Evolutionary conservation across 2,797 vertebrate species (phyloP).

Genomic region (Botia kubotai): DNA sequence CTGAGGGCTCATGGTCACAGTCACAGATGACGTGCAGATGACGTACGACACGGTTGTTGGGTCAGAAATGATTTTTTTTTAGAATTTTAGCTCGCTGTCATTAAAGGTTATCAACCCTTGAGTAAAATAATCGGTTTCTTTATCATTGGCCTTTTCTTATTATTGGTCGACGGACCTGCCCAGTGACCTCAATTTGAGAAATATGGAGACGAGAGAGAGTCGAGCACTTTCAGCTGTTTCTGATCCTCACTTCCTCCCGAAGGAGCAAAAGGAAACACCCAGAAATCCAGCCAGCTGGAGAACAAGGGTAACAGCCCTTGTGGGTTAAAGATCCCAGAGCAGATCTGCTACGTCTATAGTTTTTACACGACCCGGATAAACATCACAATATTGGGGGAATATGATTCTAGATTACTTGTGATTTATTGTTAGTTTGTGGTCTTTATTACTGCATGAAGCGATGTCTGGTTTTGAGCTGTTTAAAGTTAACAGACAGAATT

Average conservation of each 20-base stretch:
- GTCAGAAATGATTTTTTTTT: background rate
- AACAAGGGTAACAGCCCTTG: background rate
- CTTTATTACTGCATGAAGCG: background rate
- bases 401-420: background rate
- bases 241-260: conserved; percentile 39
- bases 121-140: background rate
- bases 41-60: background rate
- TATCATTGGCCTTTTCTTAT: background rate
- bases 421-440: background rate
- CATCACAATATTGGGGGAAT: background rate
- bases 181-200: conserved; percentile 37
- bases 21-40: background rate
- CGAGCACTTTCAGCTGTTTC: conserved; percentile 39
- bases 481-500: conserved; percentile 2
- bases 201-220: conserved; percentile 18
- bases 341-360: conserved; percentile 3
- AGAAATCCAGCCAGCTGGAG: conserved; percentile 47
- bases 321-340: conserved; percentile 4
- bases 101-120: background rate
- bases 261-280: conserved; percentile 41
- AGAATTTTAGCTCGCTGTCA: background rate
- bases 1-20: background rate
- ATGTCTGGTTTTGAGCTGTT: background rate
- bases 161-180: background rate
- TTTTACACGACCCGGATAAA: background rate